phyloP scores from a whole-genome alignment of 2,113 vertebrate genomes.

The Oreotrochilus melanogaster region DNA sequence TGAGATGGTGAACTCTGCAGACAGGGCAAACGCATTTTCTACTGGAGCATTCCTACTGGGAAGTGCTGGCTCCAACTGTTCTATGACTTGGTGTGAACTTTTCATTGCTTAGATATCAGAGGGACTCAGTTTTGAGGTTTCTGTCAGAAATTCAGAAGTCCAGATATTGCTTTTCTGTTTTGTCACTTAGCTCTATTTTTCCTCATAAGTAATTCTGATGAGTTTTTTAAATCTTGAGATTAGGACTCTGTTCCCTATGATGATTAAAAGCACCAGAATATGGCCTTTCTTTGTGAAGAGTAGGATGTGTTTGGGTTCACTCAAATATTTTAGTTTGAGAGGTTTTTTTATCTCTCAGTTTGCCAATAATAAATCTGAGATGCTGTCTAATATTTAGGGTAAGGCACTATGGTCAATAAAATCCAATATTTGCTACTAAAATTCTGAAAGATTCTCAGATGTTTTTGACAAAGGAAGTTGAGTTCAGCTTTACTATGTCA shows the following conservation, averaged over 20 bases:
- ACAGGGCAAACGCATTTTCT: constrained; percentile 22
- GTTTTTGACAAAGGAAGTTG: background rate
- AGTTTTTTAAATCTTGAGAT: background rate
- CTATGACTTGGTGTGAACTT: background rate
- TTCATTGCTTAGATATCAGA: background rate
- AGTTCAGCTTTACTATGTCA: background rate
- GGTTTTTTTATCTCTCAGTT: background rate
- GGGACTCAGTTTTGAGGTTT: background rate
- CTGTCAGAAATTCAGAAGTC: background rate
- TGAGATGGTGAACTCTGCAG: background rate
- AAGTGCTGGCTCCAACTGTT: background rate
- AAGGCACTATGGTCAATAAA: background rate
- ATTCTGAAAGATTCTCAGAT: background rate
- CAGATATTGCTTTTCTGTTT: background rate
- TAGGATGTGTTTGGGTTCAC: background rate
- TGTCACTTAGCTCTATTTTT: background rate
- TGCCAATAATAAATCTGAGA: background rate
- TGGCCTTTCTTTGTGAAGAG: background rate
- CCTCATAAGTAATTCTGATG: background rate
- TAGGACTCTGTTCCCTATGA: background rate
- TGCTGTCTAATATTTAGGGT: background rate
- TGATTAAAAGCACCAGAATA: background rate
- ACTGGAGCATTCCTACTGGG: background rate
- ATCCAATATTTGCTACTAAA: background rate
- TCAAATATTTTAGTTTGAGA: background rate